Evolutionary conservation across 2,113 vertebrate species (phyloP), one percentile per base, ranked within the genome.

Genomic region (Tetrao urogallus): DNA sequence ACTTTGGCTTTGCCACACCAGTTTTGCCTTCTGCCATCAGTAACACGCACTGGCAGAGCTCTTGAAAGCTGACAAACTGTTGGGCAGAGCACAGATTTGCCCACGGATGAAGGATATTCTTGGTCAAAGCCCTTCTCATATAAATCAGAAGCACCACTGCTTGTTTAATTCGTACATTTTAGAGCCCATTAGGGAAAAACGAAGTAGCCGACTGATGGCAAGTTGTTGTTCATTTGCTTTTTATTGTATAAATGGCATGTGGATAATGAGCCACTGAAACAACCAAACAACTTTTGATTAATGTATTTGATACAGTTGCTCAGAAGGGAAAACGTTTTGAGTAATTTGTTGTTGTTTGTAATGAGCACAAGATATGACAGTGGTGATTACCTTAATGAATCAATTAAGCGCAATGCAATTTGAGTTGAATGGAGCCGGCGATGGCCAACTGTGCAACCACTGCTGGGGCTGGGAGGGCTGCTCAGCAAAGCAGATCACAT

Each of bases 361-460:
- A 82, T 6, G 66, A 91, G 86, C 30, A 1, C 36, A 17, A 0
- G 25, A 45, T 61, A 11, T 11, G 80, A 63, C 66, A 38, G 67
- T 54, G 27, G 56, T 34, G 64, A 93, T 90, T 80, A 7, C 52
- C 36, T 90, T 95, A 92, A 96, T 91, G 85, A 81, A 36, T 34
- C 76, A 71, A 85, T 92, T 74, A 74, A 89, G 76, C 22, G 24
- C 24, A 6, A 11, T 22, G 71, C 36, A 43, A 24, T 71, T 57
- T 6, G 65, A 81, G 84, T 12, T 57, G 90, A 64, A 60, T 42
- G 75, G 72, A 80, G 94, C 28, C 2, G 21, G 21, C 13, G 22
- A 17, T 25, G 81, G 54, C 34, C 45, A 47, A 1, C 11, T n/a
- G 75, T 24, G 57, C 13, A 38, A 0, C 14, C 4, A 6, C 52